A percentile compares a stretch with the other conserved stretches of the same genome.
Evolutionary conservation across 2,888 invertebrate species (phyloP).

Genomic region (Mesodorylaimus sp.): DNA sequence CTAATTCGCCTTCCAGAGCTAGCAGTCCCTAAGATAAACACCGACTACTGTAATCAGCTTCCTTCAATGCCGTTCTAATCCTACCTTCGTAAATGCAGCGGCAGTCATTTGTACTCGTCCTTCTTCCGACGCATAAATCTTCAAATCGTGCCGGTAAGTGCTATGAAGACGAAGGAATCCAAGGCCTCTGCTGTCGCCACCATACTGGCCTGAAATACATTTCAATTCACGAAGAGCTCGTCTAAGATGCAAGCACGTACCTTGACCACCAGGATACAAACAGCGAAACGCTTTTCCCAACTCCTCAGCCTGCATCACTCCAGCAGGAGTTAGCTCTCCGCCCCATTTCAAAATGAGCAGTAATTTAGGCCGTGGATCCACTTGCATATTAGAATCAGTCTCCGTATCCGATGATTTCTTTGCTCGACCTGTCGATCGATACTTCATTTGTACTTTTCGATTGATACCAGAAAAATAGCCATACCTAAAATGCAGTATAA

Average conservation of each 20-base stretch:
- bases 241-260: too few relatives aligned
- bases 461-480: slow-evolving; percentile 99
- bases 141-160: slow-evolving; percentile 92
- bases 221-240: too few relatives aligned
- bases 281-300: slow-evolving; percentile 92
- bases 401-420: slow-evolving; percentile 7
- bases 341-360: slow-evolving; percentile 98
- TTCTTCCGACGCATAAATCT: slow-evolving; percentile 98
- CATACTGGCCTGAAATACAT: too few relatives aligned
- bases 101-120: slow-evolving; percentile 99
- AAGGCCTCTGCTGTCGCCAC: too few relatives aligned
- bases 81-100: slow-evolving; percentile 86
- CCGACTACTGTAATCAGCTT: too few relatives aligned
- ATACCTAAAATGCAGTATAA: slow-evolving; percentile 60
- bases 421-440: slow-evolving; percentile 62
- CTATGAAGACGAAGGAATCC: slow-evolving; percentile 86
- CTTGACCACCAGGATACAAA: slow-evolving; percentile 73
- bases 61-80: too few relatives aligned
- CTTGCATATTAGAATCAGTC: slow-evolving; percentile 45
- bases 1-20: slow-evolving; percentile 89
- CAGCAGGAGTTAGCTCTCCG: slow-evolving; percentile 92
- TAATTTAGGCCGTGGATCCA: too few relatives aligned
- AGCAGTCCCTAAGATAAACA: slow-evolving; percentile 65
- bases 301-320: slow-evolving; percentile 89
- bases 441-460: slow-evolving; percentile 98